These are phyloP conservation scores for Pterocles burchelli DNA, from an alignment of 2,113 vertebrate genomes.

Conservation along the genomic window DNA sequence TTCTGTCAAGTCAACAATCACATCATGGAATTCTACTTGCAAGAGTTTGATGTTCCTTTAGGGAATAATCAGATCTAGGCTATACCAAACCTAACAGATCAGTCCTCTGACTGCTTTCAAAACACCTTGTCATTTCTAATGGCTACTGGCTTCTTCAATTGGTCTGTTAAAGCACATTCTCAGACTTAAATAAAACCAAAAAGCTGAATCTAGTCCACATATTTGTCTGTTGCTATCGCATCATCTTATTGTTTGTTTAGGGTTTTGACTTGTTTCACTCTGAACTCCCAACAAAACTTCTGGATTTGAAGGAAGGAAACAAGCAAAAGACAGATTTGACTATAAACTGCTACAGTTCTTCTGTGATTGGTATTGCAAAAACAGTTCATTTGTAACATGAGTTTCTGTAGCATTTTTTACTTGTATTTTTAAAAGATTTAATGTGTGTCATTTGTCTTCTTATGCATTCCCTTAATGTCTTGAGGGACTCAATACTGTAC, in stretches of 20 bases:
- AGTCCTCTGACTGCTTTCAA: conserved; percentile 57
- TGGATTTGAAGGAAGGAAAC: conserved; percentile 68
- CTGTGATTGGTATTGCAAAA: conserved; percentile 68
- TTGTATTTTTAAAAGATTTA: conserved; percentile 72
- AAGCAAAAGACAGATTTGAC: conserved; percentile 70
- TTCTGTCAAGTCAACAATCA: conserved; percentile 59
- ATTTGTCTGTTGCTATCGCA: conserved; percentile 65
- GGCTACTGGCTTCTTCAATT: conserved; percentile 64
- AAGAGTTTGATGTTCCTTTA: conserved; percentile 38
- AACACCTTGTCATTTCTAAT: conserved; percentile 52
- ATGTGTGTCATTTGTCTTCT: conserved; percentile 72
- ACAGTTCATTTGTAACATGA: conserved; percentile 64
- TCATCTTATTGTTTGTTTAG: conserved; percentile 69
- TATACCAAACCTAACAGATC: conserved; percentile 69
- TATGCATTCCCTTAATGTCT: conserved; percentile 74
- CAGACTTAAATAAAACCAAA: conserved; percentile 77
- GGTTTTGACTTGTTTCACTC: conserved; percentile 65
- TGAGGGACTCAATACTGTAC: conserved; percentile 76
- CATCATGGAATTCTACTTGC: conserved; percentile 29
- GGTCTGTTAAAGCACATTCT: conserved; percentile 72
- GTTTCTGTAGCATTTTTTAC: conserved; percentile 75
- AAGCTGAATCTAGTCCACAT: conserved; percentile 59
- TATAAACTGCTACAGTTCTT: conserved; percentile 66
- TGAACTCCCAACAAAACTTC: conserved; percentile 60
- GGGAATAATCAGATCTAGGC: conserved; percentile 45